Conservation (phyloP, 2,113 vertebrate species). For the Atlantisia rogersi region DNA sequence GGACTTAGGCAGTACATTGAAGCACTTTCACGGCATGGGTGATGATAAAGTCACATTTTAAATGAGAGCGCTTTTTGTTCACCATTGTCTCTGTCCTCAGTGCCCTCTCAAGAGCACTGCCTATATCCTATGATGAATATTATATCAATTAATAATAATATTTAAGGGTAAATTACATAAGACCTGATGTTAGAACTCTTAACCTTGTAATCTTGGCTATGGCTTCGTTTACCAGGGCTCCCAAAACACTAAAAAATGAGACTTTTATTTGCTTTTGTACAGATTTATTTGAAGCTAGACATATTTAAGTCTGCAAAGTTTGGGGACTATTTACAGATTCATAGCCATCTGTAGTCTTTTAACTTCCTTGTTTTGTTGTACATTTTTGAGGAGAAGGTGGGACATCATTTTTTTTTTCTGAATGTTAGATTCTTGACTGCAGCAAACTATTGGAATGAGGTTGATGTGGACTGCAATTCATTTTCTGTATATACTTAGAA, state of each 20-base stretch:
- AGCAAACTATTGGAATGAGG: background rate
- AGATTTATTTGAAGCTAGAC: background rate
- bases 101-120: background rate
- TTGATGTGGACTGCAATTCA: background rate
- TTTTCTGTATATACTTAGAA: background rate
- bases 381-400: background rate
- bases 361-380: background rate
- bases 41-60: background rate
- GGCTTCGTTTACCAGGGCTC: background rate
- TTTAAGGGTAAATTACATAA: background rate
- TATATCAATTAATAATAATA: conserved; percentile 2
- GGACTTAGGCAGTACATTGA: background rate
- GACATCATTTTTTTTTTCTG: background rate
- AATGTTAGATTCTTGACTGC: background rate
- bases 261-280: background rate
- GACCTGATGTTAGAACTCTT: background rate
- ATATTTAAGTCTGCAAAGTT: background rate
- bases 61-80: background rate
- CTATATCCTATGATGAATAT: background rate
- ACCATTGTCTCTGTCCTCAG: background rate
- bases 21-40: background rate
- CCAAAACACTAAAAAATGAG: background rate
- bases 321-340: background rate
- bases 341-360: background rate
- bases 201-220: background rate